Conservation (phyloP, 1,140 invertebrate genomes). For the Papilio glaucus region DNA sequence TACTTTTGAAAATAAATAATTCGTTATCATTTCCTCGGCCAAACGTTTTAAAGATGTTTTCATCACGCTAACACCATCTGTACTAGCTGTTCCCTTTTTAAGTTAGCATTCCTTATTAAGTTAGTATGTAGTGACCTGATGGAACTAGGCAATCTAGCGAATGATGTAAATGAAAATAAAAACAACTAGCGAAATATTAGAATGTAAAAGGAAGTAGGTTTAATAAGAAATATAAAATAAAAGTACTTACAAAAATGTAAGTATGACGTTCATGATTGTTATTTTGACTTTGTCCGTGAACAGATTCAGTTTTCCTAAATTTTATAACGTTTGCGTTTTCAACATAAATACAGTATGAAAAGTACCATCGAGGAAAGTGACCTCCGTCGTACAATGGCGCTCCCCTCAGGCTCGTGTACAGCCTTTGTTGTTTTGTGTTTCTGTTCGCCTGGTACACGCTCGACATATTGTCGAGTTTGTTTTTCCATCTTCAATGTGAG, state of each 20-base stretch:
- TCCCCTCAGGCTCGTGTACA: not conserved
- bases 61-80: no score
- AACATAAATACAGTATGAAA: slow-evolving; percentile 13
- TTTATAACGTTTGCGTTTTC: slow-evolving; percentile 4
- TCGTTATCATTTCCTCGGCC: no score
- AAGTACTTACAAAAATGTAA: not conserved
- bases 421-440: slow-evolving; percentile 24
- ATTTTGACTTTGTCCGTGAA: not conserved
- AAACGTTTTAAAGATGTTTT: no score
- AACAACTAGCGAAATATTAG: no score
- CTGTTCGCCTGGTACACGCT: slow-evolving; percentile 20
- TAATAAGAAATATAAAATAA: no score
- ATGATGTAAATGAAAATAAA: no score
- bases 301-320: not conserved
- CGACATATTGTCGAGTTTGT: slow-evolving; percentile 9
- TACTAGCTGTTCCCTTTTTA: no score
- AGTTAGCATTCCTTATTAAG: no score
- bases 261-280: not conserved
- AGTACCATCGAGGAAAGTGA: slow-evolving; percentile 31
- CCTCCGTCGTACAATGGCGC: slow-evolving; percentile 3
- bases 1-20: no score
- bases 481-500: not conserved
- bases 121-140: no score
- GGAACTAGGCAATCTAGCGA: no score
- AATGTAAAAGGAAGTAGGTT: no score